phyloP scores from a whole-genome alignment of 2,888 invertebrate species.

The Limenitis camilla region DNA sequence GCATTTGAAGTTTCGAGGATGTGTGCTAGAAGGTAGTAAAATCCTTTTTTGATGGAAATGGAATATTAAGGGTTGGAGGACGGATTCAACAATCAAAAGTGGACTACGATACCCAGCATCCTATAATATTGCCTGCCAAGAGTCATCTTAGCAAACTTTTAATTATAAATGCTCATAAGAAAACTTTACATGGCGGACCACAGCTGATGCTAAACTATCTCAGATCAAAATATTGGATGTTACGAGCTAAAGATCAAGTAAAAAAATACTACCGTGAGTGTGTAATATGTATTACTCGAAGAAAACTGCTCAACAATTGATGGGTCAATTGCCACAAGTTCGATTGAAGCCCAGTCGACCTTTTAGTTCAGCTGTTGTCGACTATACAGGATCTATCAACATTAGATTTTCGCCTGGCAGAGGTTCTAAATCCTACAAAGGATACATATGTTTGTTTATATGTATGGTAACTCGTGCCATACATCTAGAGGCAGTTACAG shows the following conservation, averaged over 20 bases:
- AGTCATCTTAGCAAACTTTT: slow-evolving; percentile 17
- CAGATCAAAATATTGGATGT: too few species aligned
- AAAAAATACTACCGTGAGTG: too few species aligned
- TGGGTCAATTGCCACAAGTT: slow-evolving; percentile 25
- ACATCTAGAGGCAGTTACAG: slow-evolving; percentile 26
- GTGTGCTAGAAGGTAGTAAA: slow-evolving; percentile 3
- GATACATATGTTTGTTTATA: slow-evolving; percentile 26
- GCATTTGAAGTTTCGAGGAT: neutral
- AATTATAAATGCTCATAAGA: slow-evolving; percentile 20
- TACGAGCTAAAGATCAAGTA: too few species aligned
- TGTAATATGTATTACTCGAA: too few species aligned
- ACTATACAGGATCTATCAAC: slow-evolving; percentile 23
- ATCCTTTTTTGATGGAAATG: slow-evolving; percentile 19
- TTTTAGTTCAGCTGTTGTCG: slow-evolving; percentile 24
- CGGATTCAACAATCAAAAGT: slow-evolving; percentile 22
- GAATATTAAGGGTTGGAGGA: slow-evolving; percentile 25
- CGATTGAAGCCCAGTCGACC: slow-evolving; percentile 23
- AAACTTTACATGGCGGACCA: slow-evolving; percentile 29
- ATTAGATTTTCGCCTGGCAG: slow-evolving; percentile 24
- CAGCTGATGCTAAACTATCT: slow-evolving; percentile 25
- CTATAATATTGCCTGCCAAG: slow-evolving; percentile 21
- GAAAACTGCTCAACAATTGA: too few species aligned
- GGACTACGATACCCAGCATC: slow-evolving; percentile 23
- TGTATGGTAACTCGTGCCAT: slow-evolving; percentile 25
- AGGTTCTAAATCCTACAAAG: slow-evolving; percentile 23